Evolutionary conservation across 2,797 vertebrate genomes (phyloP), one percentile per base, ranked within the genome.

Genomic region (Dendrocincla tyrannina): DNA sequence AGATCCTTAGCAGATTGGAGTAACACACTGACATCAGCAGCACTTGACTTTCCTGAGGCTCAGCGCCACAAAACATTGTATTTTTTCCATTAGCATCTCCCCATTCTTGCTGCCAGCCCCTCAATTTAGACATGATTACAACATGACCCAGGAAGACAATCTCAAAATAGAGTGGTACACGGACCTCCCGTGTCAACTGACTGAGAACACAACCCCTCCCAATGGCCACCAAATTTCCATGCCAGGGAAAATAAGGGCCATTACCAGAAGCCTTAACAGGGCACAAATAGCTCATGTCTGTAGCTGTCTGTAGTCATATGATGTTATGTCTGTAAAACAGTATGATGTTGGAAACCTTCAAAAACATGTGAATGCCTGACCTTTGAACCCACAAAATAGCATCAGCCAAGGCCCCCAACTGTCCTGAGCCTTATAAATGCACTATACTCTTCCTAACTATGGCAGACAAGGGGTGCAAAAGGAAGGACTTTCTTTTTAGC

Each of bases 401-500:
- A 60, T 59, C 41, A 49, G 25, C 78, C 68, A 81, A 55, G 62
- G 76, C 27, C 22, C 44, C 27, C 47, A 64, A 5, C 53, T 86
- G 17, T n/a, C 37, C 56, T 23, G 37, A 94, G 69, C 47, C 47
- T 60, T 50, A 55, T 58, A 95, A 95, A 85, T 42, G 14, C 5
- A 33, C 33, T 88, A 46, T 32, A 15, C 19, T 75, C 35, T 79
- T 88, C 50, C 37, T 86, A 73, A 50, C 33, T 62, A 4, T 41
- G 52, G 56, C 72, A 2, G 6, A 66, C 35, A 66, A 81, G 62
- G 52, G 35, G 17, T 37, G 46, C 58, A 73, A 81, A 87, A 73
- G 64, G 72, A 91, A 39, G 72, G 79, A 74, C 77, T 95, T 93
- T 88, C 42, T 79, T 84, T 96, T 66, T 66, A 68, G 70, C 72